Evolutionary conservation across 2,113 vertebrate genomes (phyloP).

Genomic region (Copsychus sechellarum): DNA sequence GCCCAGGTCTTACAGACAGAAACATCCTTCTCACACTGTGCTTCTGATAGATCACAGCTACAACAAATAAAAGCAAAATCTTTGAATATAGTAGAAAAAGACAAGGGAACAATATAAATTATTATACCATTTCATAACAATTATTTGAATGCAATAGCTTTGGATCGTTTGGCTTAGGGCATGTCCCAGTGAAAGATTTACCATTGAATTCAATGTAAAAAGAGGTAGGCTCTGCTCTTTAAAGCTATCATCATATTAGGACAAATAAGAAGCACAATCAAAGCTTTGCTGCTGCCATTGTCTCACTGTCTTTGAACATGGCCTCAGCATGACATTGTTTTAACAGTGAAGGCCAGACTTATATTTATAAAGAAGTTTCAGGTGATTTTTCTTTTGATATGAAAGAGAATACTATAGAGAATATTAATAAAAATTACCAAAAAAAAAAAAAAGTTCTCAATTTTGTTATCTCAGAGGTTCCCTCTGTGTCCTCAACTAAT

Average conservation of each 20-base stretch:
- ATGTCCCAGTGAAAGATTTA: background rate
- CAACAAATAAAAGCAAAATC: background rate
- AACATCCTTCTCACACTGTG: background rate
- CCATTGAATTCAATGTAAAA: background rate
- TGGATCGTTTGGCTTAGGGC: background rate
- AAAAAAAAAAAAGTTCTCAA: background rate
- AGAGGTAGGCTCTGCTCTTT: background rate
- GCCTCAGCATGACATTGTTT: background rate
- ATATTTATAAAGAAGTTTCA: background rate
- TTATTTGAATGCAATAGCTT: background rate
- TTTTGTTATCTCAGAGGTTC: background rate
- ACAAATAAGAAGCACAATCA: constrained; percentile 9
- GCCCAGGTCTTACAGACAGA: background rate
- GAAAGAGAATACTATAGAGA: background rate
- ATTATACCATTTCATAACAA: background rate
- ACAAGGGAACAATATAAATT: background rate
- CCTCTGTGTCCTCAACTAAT: background rate
- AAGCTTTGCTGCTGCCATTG: background rate
- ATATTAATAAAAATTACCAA: background rate
- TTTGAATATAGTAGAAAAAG: background rate
- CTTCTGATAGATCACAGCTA: background rate
- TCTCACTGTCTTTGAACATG: background rate
- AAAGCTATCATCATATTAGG: background rate
- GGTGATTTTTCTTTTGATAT: background rate
- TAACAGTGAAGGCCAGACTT: background rate